Conservation (phyloP, 1,140 invertebrate genomes). For the Drosophila aff. region DNA sequence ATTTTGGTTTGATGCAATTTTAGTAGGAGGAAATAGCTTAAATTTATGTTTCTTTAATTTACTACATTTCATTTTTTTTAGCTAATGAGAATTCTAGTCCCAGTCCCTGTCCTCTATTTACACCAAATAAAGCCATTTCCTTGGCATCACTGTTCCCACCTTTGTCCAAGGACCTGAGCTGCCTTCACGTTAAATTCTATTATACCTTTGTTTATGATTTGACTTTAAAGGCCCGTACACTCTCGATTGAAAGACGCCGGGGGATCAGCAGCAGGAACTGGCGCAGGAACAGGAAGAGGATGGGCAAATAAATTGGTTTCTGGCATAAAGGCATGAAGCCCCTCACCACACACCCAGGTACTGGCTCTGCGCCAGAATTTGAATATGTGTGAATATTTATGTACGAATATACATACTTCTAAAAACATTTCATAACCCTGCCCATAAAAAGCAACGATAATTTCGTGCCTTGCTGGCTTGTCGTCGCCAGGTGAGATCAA, state of each 20-base stretch:
- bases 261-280: slow-evolving; percentile 17
- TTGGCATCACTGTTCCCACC: neutral
- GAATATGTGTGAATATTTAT: slow-evolving; percentile 59
- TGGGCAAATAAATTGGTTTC: slow-evolving; percentile 63
- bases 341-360: neutral
- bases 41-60: neutral
- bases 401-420: slow-evolving; percentile 20
- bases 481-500: slow-evolving; percentile 57
- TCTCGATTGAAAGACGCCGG: slow-evolving; percentile 23
- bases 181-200: slow-evolving; percentile 37
- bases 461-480: slow-evolving; percentile 23
- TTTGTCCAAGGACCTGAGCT: neutral
- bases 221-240: slow-evolving; percentile 32
- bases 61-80: too few species aligned
- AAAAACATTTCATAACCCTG: slow-evolving; percentile 44
- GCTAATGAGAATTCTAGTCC: neutral
- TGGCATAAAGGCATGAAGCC: slow-evolving; percentile 51
- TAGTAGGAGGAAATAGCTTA: neutral
- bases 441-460: slow-evolving; percentile 53
- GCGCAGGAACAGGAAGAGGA: slow-evolving; percentile 44
- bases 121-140: neutral
- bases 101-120: too few species aligned
- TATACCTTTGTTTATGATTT: slow-evolving; percentile 51
- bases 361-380: slow-evolving; percentile 34
- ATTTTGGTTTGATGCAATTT: neutral